Evolutionary conservation across 2,113 vertebrate species (phyloP).

Genomic region (Microtus pennsylvanicus): DNA sequence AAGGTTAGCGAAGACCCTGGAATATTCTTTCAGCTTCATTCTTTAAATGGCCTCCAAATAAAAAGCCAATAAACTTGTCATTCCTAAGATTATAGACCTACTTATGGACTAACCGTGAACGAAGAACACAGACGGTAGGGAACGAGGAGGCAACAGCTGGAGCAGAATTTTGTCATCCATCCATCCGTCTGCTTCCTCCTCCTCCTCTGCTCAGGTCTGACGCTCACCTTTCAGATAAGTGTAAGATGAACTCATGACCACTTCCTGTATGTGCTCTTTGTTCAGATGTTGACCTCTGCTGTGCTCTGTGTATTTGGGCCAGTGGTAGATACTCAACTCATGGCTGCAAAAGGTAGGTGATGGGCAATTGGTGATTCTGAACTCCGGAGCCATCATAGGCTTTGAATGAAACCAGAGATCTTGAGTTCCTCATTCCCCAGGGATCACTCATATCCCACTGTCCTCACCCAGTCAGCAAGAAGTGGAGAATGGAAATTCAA

Average conservation of each 20-base stretch:
- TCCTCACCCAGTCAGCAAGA: background rate
- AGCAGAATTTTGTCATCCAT: rapidly evolving
- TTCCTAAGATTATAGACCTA: background rate
- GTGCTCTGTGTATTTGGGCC: background rate
- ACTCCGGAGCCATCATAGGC: background rate
- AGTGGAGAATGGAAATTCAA: background rate
- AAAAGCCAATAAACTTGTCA: background rate
- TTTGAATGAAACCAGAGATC: background rate
- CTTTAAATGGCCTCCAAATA: background rate
- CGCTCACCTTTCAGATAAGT: background rate
- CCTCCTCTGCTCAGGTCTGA: rapidly evolving
- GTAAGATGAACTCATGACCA: rapidly evolving
- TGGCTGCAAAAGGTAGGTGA: background rate
- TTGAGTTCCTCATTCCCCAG: rapidly evolving
- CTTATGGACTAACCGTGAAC: background rate
- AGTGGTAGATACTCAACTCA: too few species aligned
- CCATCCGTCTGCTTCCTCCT: rapidly evolving
- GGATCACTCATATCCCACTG: background rate
- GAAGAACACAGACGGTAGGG: background rate
- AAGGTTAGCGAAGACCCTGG: background rate
- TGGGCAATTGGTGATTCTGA: background rate
- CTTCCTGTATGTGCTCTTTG: background rate
- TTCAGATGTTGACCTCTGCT: rapidly evolving
- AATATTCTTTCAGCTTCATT: background rate
- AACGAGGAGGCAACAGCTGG: rapidly evolving